These are phyloP conservation scores for Petroica traversi DNA, from an alignment of 2,113 vertebrate genomes.

Conservation along the genomic window DNA sequence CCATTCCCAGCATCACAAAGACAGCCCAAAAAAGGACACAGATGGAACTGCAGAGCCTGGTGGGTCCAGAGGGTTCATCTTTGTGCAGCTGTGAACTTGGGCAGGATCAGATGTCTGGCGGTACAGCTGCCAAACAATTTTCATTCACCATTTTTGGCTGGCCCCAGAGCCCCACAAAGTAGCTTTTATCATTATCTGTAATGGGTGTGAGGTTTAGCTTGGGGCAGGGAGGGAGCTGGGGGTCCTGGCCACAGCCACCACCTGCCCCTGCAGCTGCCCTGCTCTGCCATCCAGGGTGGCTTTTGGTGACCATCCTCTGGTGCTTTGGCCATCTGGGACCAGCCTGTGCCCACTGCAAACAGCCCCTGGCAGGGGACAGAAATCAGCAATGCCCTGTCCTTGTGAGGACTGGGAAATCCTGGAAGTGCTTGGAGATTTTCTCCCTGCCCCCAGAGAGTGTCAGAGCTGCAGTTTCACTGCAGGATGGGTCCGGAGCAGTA, in stretches of 20 bases:
- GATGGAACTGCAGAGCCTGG: fast-evolving
- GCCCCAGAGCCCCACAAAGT: neutral
- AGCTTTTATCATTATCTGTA: neutral
- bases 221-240: neutral
- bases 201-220: neutral
- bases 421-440: neutral
- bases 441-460: neutral
- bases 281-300: fast-evolving
- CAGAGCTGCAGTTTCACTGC: neutral
- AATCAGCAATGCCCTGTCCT: neutral
- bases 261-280: neutral
- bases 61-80: neutral
- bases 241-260: neutral
- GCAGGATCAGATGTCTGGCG: neutral
- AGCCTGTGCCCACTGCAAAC: neutral
- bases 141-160: neutral
- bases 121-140: neutral
- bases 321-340: fast-evolving
- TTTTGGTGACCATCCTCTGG: fast-evolving
- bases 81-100: neutral
- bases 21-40: fast-evolving
- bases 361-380: neutral
- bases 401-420: neutral
- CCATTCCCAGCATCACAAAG: fast-evolving
- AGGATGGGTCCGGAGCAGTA: neutral